Conservation (phyloP, 2,888 invertebrate species). For the Rhopalosiphum nymphaeae region DNA sequence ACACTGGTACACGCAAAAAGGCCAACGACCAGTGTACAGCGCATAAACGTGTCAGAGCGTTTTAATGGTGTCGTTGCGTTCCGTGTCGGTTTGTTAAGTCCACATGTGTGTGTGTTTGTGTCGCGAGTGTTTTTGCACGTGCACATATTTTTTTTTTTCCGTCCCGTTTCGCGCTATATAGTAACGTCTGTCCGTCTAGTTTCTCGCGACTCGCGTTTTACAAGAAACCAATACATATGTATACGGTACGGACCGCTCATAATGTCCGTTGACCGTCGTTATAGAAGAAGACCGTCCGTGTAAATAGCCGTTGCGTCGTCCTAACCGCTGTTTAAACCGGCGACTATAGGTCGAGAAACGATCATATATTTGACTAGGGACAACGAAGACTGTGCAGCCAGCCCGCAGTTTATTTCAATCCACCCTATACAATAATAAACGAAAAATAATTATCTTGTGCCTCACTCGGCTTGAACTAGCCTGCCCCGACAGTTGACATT, state of each 20-base stretch:
- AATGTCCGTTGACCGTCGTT: not conserved
- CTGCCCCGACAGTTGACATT: not conserved
- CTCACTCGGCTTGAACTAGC: not conserved
- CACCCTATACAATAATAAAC: not conserved
- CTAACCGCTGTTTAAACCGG: not conserved
- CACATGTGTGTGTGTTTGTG: not conserved
- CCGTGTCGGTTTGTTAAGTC: not conserved
- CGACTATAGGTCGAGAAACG: not conserved
- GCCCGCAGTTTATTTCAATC: not conserved
- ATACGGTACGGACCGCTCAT: not conserved
- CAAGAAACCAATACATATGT: not conserved
- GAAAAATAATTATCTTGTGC: not conserved
- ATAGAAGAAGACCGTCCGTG: not conserved
- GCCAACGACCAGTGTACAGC: not conserved
- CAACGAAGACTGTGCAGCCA: not conserved
- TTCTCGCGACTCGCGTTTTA: not conserved
- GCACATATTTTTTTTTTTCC: not conserved
- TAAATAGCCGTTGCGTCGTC: not conserved
- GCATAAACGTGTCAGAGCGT: not conserved
- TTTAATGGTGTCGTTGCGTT: conserved; percentile 18
- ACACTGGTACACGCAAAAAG: not conserved
- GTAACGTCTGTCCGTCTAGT: not conserved
- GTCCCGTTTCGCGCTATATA: not conserved
- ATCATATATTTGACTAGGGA: not conserved
- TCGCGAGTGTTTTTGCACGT: not conserved